Evolutionary conservation across 1,140 invertebrate genomes (phyloP).

Genomic region (Meloidogyne floridensis): DNA sequence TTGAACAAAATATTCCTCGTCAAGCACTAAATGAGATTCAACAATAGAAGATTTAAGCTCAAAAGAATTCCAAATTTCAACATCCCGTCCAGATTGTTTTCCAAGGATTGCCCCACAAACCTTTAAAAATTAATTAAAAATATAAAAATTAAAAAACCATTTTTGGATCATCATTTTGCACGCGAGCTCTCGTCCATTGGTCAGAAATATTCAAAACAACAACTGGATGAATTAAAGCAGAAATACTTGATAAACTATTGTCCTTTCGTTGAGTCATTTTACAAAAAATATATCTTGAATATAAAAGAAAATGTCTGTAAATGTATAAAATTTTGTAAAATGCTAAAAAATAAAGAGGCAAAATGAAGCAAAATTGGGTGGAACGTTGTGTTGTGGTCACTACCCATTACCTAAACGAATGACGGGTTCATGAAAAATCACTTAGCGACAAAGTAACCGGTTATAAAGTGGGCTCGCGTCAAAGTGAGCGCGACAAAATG

Average conservation of each 20-base stretch:
- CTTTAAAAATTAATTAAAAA: conserved; percentile 27
- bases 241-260: not conserved
- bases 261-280: not conserved
- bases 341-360: too few relatives aligned
- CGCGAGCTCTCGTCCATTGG: conserved; percentile 44
- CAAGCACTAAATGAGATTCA: conserved; percentile 30
- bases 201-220: conserved; percentile 45
- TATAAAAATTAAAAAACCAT: conserved; percentile 29
- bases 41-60: conserved; percentile 27
- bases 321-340: too few relatives aligned
- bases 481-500: too few relatives aligned
- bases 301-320: too few relatives aligned
- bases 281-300: not conserved
- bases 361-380: too few relatives aligned
- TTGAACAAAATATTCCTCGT: conserved; percentile 51
- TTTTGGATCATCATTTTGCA: conserved; percentile 44
- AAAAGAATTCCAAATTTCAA: conserved; percentile 52
- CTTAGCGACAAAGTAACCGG: too few relatives aligned
- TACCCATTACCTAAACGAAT: too few relatives aligned
- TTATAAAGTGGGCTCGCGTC: too few relatives aligned
- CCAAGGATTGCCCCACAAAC: conserved; percentile 47
- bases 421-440: too few relatives aligned
- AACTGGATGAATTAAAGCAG: conserved; percentile 44
- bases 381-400: too few relatives aligned
- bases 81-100: conserved; percentile 40